phyloP scores from a whole-genome alignment of 2,888 invertebrate genomes.

The Sphaerophoria taeniata region DNA sequence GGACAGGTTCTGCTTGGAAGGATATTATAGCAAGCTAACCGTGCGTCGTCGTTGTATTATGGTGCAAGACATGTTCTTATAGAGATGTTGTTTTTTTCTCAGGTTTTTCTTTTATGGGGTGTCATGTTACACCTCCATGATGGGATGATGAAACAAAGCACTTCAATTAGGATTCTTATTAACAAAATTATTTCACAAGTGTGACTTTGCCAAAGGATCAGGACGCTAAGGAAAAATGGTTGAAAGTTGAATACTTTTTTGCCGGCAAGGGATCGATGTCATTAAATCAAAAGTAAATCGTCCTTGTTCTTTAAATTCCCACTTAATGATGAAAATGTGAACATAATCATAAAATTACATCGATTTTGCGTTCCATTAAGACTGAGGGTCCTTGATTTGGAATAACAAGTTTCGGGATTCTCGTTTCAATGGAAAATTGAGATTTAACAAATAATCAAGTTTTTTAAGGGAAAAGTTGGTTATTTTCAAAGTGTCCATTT shows the following conservation, averaged over 20 bases:
- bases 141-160: slow-evolving; percentile 31
- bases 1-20: slow-evolving; percentile 53
- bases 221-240: not conserved
- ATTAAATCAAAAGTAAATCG: too few species aligned
- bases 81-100: not conserved
- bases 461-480: not conserved
- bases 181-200: slow-evolving; percentile 34
- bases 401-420: not conserved
- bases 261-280: not conserved
- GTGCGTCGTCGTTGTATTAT: not conserved
- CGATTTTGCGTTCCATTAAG: too few species aligned
- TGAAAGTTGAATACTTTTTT: not conserved
- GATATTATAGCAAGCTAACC: slow-evolving; percentile 17
- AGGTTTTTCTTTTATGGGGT: slow-evolving; percentile 18
- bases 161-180: slow-evolving; percentile 63
- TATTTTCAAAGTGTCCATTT: slow-evolving; percentile 61
- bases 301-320: too few species aligned
- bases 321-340: too few species aligned
- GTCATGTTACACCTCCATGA: slow-evolving; percentile 62
- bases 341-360: too few species aligned
- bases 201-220: not conserved
- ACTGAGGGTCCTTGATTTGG: too few species aligned
- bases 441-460: not conserved
- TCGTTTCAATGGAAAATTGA: not conserved
- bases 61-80: not conserved